Evolutionary conservation across 1,140 invertebrate species (phyloP), one percentile per base, ranked within the genome.

Genomic region (Drosophila erecta): DNA sequence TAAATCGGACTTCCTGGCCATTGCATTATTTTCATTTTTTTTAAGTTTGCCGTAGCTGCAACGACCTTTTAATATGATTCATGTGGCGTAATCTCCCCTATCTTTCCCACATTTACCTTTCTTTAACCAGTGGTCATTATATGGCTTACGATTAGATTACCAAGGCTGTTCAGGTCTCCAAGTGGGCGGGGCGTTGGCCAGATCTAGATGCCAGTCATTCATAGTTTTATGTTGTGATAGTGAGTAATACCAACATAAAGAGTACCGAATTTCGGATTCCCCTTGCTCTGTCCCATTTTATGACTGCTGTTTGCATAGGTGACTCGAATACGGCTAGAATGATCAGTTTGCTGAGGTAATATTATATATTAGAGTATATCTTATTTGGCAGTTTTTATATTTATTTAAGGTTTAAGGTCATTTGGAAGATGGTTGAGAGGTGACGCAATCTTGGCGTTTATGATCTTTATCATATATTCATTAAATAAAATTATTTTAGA

Each of bases 81-180:
- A 84, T 74, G 43, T 14, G 17, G 10, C 12, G 37, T 41, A 27
- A 35, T 30, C 41, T n/a, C 12, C 14, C 24, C 11, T 37, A 3
- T 15, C 41, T 40, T 37, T 43, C 10, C 30, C 37, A 10, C 64
- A 67, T 64, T 40, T 67, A 50, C 49, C 35, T 64, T 35, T 57
- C 24, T 41, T 24, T 27, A 37, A 22, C 43, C 60, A 65, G 20
- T 51, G 66, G 66, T 67, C 66, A 72, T 72, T 72, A 72, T 72
- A 72, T 72, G 67, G 61, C 60, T 33, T 22, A 47, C 30, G 81
- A 86, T 86, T 75, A 87, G 81, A 86, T 86, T 76, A 84, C 50
- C 66, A 27, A 50, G 30, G 43, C 22, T 44, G 40, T 69, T 41
- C 15, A 38, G 44, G 15, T 15, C 30, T 37, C 17, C 10, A 12